A percentile compares a stretch with the other conserved stretches of the same genome.
phyloP scores from a whole-genome alignment of 2,113 vertebrate species.

The Deroptyus accipitrinus region DNA sequence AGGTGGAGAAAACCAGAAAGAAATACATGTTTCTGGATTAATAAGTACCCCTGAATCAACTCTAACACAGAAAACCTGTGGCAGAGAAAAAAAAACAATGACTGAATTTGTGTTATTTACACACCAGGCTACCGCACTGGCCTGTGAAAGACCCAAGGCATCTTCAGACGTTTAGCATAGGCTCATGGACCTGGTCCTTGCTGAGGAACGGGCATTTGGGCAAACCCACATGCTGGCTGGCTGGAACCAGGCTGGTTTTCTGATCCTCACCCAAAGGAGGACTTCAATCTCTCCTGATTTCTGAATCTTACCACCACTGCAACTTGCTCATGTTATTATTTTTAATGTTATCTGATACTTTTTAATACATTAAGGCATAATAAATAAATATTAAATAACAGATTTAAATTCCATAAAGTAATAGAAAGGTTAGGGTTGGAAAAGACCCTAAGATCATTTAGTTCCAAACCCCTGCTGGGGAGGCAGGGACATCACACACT shows the following conservation, averaged over 20 bases:
- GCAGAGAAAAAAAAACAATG: no score
- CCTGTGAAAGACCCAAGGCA: neutral
- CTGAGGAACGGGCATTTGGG: neutral
- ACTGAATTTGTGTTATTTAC: neutral
- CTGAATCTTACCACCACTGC: neutral
- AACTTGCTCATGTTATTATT: neutral
- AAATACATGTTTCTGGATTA: neutral
- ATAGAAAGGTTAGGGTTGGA: neutral
- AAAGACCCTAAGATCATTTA: neutral
- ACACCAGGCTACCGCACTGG: no score
- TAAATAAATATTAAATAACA: neutral
- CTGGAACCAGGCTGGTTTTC: neutral
- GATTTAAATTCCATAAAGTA: neutral
- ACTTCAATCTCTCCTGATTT: neutral
- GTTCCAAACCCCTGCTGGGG: neutral
- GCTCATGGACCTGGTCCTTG: neutral
- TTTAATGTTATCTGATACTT: neutral
- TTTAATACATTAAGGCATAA: neutral
- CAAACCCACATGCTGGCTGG: neutral
- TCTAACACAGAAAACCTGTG: neutral
- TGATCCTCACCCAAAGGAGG: neutral
- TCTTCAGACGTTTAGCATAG: fast-evolving
- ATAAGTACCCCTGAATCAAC: neutral
- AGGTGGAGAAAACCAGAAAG: fast-evolving
- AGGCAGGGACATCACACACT: neutral